Percentiles rank a stretch among this genome's conserved stretches.
Evolutionary conservation across 1,140 invertebrate genomes (phyloP).

Genomic region (Pogonus chalceus): DNA sequence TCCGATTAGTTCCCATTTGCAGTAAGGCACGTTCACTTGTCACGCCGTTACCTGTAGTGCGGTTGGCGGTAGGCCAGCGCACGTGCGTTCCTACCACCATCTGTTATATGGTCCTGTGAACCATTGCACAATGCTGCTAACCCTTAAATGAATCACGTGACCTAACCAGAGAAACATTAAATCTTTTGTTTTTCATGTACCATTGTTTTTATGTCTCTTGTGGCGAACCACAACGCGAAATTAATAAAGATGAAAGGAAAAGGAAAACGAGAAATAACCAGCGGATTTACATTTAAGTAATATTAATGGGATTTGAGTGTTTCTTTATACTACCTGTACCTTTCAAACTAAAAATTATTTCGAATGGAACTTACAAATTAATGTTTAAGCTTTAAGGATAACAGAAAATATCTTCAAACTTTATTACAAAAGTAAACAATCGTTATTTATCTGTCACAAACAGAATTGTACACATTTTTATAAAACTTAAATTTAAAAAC

Average conservation of each 20-base stretch:
- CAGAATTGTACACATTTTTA: no score
- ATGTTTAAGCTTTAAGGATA: no score
- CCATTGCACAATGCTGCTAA: neutral
- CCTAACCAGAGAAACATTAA: neutral
- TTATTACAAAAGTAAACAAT: no score
- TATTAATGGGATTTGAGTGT: neutral
- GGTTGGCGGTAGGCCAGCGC: neutral
- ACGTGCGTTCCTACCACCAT: neutral
- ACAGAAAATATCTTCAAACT: no score
- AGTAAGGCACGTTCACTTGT: neutral
- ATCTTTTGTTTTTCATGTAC: neutral
- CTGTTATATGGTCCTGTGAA: neutral
- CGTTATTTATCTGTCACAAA: no score
- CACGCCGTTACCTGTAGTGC: neutral
- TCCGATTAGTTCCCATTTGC: neutral
- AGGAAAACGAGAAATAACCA: neutral
- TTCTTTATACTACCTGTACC: no score
- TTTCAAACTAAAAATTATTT: no score
- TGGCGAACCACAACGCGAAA: neutral
- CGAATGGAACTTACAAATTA: no score
- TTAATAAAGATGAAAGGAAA: neutral
- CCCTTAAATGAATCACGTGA: constrained; percentile 4
- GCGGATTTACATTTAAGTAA: neutral
- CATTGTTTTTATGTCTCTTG: neutral
- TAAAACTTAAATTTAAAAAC: no score